phyloP scores from a whole-genome alignment of 2,888 invertebrate genomes.

The Drosophila formosana region DNA sequence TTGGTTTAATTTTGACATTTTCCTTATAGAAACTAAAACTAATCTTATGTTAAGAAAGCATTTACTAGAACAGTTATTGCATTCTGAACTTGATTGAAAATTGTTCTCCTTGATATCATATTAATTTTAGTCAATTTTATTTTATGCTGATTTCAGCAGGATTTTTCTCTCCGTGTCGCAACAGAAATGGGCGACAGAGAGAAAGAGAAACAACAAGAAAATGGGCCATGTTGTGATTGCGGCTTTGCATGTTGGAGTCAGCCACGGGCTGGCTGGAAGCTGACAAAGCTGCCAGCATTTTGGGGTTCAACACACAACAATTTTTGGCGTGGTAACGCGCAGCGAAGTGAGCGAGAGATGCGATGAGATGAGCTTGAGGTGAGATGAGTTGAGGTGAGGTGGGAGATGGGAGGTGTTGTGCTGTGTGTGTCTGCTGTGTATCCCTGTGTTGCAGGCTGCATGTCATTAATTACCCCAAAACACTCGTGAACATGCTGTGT shows the following conservation, averaged over 20 bases:
- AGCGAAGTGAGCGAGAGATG: background rate
- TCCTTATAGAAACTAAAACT: too few species aligned
- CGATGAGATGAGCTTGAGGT: too few species aligned
- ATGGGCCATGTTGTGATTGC: conserved; percentile 60
- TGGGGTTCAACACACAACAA: conserved; percentile 38
- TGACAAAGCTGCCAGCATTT: conserved; percentile 14
- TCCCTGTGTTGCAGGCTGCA: conserved; percentile 36
- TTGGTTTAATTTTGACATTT: too few species aligned
- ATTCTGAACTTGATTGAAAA: too few species aligned
- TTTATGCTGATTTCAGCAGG: too few species aligned
- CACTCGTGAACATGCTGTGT: background rate
- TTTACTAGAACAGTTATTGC: too few species aligned
- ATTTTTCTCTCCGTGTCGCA: too few species aligned
- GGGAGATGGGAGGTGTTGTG: background rate
- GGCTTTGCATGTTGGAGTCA: conserved; percentile 66
- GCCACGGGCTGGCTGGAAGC: conserved; percentile 23
- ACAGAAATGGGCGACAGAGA: background rate
- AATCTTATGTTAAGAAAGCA: too few species aligned
- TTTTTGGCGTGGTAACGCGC: conserved; percentile 39
- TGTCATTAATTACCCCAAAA: conserved; percentile 69
- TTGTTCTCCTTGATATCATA: too few species aligned
- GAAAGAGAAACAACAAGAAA: conserved; percentile 25
- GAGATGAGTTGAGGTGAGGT: too few species aligned
- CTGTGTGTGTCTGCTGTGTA: conserved; percentile 1
- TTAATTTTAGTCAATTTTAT: too few species aligned